phyloP scores from a whole-genome alignment of 2,113 vertebrate genomes.

The Melospiza melodia region DNA sequence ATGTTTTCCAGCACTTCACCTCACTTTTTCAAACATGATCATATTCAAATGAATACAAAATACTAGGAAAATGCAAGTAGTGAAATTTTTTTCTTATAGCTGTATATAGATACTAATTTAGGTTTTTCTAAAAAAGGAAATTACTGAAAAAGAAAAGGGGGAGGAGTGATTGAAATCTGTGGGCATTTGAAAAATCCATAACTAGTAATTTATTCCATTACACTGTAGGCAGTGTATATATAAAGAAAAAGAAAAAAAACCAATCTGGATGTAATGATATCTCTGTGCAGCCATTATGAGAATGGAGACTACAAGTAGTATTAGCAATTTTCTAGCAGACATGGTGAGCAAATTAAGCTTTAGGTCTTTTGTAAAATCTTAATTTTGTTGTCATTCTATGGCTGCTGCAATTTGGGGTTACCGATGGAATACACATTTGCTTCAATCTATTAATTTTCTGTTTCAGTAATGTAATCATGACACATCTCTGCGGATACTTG shows the following conservation, averaged over 20 bases:
- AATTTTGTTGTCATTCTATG: not conserved
- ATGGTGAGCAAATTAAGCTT: not conserved
- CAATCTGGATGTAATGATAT: not conserved
- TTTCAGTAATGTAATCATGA: not conserved
- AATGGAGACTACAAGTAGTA: conserved; percentile 6
- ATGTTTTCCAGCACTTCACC: not conserved
- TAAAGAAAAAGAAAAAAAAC: not conserved
- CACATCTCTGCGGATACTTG: not conserved
- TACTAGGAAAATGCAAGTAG: not conserved
- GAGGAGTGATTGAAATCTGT: not conserved
- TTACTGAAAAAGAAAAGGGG: not conserved
- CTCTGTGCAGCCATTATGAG: not conserved
- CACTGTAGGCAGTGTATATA: not conserved
- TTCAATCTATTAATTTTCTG: conserved; percentile 43
- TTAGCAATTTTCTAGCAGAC: conserved; percentile 35
- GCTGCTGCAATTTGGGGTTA: not conserved
- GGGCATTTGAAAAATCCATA: not conserved
- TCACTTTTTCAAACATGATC: not conserved
- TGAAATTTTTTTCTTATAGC: not conserved
- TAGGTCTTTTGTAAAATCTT: conserved; percentile 32
- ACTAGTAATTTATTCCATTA: not conserved
- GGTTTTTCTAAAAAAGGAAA: not conserved
- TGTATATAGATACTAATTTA: not conserved
- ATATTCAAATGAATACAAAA: not conserved
- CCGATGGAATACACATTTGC: not conserved